A percentile compares a stretch with the other conserved stretches of the same genome.
Conservation (phyloP, 1,140 invertebrate species). For the Sminthurides bifidus region DNA sequence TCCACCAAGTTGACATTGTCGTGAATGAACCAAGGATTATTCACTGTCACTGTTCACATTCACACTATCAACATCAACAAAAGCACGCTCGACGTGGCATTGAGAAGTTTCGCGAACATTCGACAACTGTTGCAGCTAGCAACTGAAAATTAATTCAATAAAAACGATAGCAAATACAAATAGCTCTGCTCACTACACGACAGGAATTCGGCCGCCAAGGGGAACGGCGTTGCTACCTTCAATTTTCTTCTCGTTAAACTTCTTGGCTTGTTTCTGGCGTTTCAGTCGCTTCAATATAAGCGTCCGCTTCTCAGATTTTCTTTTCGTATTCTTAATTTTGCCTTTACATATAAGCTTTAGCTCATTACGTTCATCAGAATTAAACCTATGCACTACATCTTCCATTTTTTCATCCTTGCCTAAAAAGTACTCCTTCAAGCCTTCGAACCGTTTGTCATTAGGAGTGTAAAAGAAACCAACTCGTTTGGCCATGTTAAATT, state of each 20-base stretch:
- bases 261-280: not conserved
- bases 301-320: constrained; percentile 15
- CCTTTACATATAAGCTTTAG: constrained; percentile 12
- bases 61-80: no score
- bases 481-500: no score
- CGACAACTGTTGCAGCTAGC: no score
- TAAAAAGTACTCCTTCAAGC: constrained; percentile 8
- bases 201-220: no score
- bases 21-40: no score
- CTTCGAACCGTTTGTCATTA: constrained; percentile 13
- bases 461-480: no score
- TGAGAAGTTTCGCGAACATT: no score
- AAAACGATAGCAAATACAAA: no score
- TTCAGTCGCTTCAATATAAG: constrained; percentile 1
- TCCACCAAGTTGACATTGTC: constrained; percentile 7
- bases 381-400: not conserved
- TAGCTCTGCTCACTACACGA: no score
- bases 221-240: constrained; percentile 7
- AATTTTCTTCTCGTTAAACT: not conserved
- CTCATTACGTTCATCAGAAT: constrained; percentile 4
- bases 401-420: not conserved
- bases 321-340: constrained; percentile 13
- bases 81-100: no score
- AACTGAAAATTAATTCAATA: no score
- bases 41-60: no score